These are phyloP conservation scores for Nemotelus pantherinus DNA, from an alignment of 2,888 invertebrate species.

Conservation along the genomic window DNA sequence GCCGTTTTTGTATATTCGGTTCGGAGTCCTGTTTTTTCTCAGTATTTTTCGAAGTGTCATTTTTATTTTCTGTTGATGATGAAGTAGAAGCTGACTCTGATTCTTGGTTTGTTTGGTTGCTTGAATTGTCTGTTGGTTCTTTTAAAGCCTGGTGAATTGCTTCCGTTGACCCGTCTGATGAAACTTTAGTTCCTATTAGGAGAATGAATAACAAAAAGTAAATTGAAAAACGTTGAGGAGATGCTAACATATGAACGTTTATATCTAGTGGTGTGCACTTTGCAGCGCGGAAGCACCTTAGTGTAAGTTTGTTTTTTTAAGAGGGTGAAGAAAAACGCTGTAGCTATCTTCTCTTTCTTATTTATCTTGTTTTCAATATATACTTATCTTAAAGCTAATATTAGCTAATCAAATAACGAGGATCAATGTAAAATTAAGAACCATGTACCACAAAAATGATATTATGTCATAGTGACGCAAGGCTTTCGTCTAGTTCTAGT, in stretches of 20 bases:
- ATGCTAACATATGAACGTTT: background rate
- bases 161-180: conserved; percentile 71
- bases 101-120: background rate
- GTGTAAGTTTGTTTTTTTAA: too few species aligned
- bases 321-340: too few species aligned
- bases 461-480: too few species aligned
- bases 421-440: too few species aligned
- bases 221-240: background rate
- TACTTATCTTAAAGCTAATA: too few species aligned
- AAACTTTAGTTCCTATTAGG: conserved; percentile 71
- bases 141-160: conserved; percentile 65
- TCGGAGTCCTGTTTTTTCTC: conserved; percentile 42
- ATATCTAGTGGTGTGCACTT: too few species aligned
- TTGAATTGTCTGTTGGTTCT: background rate
- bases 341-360: too few species aligned
- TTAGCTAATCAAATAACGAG: too few species aligned
- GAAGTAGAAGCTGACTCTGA: background rate
- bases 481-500: too few species aligned
- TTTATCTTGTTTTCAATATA: too few species aligned
- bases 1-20: conserved; percentile 45
- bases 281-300: too few species aligned
- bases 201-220: conserved; percentile 11
- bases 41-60: background rate
- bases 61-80: background rate
- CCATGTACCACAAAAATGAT: too few species aligned